Evolutionary conservation across 2,797 vertebrate genomes (phyloP).

Genomic region (Macroramphosus scolopax): DNA sequence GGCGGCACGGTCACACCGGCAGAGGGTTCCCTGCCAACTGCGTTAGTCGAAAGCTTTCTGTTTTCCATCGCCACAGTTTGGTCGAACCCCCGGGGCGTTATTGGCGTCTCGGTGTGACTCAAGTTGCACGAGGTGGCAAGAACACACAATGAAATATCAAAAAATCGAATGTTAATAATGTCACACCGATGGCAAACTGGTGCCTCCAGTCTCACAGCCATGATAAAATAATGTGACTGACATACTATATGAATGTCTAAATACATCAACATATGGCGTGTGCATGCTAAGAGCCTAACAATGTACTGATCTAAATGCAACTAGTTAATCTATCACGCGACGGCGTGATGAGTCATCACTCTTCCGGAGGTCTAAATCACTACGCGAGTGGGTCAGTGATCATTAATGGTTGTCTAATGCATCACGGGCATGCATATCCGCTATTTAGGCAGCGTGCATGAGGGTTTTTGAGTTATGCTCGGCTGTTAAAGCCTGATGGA

Average conservation of each 20-base stretch:
- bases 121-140: conserved; percentile 21
- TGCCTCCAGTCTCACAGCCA: too few relatives aligned
- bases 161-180: conserved; percentile 4
- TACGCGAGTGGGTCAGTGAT: conserved; percentile 23
- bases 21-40: conserved; percentile 55
- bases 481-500: conserved; percentile 46
- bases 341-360: conserved; percentile 32
- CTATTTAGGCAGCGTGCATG: conserved; percentile 25
- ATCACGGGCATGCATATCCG: conserved; percentile 26
- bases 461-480: conserved; percentile 47
- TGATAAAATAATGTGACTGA: too few relatives aligned
- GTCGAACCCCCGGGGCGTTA: conserved; percentile 34
- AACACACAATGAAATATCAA: conserved; percentile 3
- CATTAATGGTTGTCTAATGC: conserved; percentile 46
- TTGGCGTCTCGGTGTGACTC: conserved; percentile 44
- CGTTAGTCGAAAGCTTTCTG: conserved; percentile 45
- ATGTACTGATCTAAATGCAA: conserved; percentile 40
- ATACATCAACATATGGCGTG: conserved; percentile 29
- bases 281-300: conserved; percentile 36
- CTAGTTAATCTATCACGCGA: conserved; percentile 41
- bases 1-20: conserved; percentile 40
- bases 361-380: conserved; percentile 33
- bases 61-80: conserved; percentile 45
- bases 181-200: too few relatives aligned
- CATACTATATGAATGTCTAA: conserved; percentile 18